Base-by-base conservation (phyloP, 2,797 vertebrate genomes). In the Chrysocyon brachyurus region DNA sequence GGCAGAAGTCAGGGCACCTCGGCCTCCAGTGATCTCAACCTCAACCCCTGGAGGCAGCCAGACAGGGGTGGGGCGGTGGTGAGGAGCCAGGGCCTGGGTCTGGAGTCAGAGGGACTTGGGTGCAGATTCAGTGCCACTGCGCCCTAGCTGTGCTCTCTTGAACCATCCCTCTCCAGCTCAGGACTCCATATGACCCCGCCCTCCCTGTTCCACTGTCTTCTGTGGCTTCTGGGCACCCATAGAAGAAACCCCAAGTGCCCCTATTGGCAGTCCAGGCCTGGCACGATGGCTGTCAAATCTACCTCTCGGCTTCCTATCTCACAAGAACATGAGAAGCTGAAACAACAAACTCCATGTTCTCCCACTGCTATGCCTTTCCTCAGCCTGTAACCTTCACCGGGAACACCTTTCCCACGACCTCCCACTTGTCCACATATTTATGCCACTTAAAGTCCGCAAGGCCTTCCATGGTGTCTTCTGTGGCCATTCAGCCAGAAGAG, bases 61-160 rank as follows among this genome's bases (percentile, higher is more conserved):
- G 24, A 12, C 12, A 49, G 54, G 49, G 46, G 12, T 3, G 26
- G 19, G 64, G n/a, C 0, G 0, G 14, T 2, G 7, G 49, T 21
- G 22, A 46, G n/a, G 19, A 72, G 36, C 6, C 14, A 59, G 73
- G 52, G 33, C 36, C 72, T 72, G 49, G 2, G 28, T 73, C 75
- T 5, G 33, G 12, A 63, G 86, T 70, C 54, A 63, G 49, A 16
- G 19, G 10, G 56, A 81, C 49, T 28, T 70, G 33, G 12, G 46
- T 33, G 16, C 59, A 19, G 66, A 8, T n/a, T 54, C 31, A 10
- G 40, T 21, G 4, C 49, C 40, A 24, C 17, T 17, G 12, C n/a
- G 59, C 49, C 15, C 31, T 49, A 57, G 66, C 77, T n/a, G 22
- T 46, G 22, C 73, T 73, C 28, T 63, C 70, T 22, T 36, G 68